phyloP scores from a whole-genome alignment of 2,888 invertebrate genomes.

The Cepaea hortensis region DNA sequence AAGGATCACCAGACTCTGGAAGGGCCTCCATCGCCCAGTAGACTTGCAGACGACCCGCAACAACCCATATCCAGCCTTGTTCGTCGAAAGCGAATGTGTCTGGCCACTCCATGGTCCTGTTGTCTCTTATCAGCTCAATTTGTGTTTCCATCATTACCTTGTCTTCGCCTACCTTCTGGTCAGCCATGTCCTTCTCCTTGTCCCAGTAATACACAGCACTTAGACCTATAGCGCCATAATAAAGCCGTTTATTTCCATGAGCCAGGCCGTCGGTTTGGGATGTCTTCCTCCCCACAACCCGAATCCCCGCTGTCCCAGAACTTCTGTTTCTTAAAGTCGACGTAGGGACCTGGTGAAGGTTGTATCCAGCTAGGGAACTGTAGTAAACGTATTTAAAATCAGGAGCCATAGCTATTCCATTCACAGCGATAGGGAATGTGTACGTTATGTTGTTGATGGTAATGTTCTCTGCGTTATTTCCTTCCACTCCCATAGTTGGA shows the following conservation, averaged over 20 bases:
- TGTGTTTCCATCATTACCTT: conserved; percentile 53
- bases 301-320: conserved; percentile 46
- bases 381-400: conserved; percentile 64
- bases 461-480: conserved; percentile 52
- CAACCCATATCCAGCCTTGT: conserved; percentile 64
- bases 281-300: conserved; percentile 59
- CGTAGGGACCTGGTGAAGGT: conserved; percentile 60
- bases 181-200: conserved; percentile 53
- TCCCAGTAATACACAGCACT: conserved; percentile 63
- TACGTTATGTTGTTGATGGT: conserved; percentile 50
- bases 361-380: conserved; percentile 59
- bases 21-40: conserved; percentile 52
- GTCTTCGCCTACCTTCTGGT: conserved; percentile 53
- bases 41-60: conserved; percentile 59
- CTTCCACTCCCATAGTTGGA: conserved; percentile 54
- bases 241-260: conserved; percentile 60
- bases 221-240: conserved; percentile 59
- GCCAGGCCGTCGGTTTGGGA: conserved; percentile 62
- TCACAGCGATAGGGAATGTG: conserved; percentile 54
- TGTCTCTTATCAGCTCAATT: conserved; percentile 40
- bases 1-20: conserved; percentile 26
- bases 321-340: conserved; percentile 53
- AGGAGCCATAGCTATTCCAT: conserved; percentile 67
- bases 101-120: conserved; percentile 62
- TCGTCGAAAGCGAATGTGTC: conserved; percentile 62